Base-by-base conservation (phyloP, 2,113 vertebrate genomes). In the Colinus virginianus region DNA sequence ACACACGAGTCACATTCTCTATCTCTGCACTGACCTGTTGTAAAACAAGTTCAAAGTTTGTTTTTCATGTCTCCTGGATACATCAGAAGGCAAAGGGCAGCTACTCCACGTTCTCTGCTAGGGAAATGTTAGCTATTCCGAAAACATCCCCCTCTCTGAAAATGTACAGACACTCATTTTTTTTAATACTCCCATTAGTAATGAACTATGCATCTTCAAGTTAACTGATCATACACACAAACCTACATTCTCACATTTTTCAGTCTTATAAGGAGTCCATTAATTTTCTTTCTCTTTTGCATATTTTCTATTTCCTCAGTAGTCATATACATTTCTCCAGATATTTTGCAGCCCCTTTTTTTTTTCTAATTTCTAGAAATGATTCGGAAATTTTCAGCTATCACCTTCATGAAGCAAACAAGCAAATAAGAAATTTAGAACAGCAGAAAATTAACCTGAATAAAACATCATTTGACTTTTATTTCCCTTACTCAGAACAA, bases 301-400 rank as follows among this genome's bases (percentile, higher is more conserved):
- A 3, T 69, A 22, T 15, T 89, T 89, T 58, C 36, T 43, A 9
- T 80, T 77, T 8, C 26, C 80, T 3, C 8, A 45, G 10, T 17
- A 69, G 26, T 10, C n/a, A 28, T 3, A 9, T 53, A 11, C 6
- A 2, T 21, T 9, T 7, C 5, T 42, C 12, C 25, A 42, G 21
- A 26, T 45, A 51, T 78, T 55, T 51, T 56, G 1, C 12, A 34
- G 11, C 0, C 0, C 25, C 38, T 53, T 9, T 6, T 2, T 82
- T 56, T 34, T 48, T 51, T 48, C 9, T 6, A 2, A n/a, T 53
- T 78, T 85, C 6, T 7, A 68, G 30, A 88, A 83, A 42, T 66
- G 43, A 1, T 58, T 42, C 12, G 72, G 55, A 82, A 85, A 62
- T 79, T 46, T 51, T 90, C 66, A 38, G 4, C 43, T 80, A 43